A percentile compares a stretch with the other conserved stretches of the same genome.
Evolutionary conservation across 2,888 invertebrate genomes (phyloP).

Genomic region (Cantharis nigra): DNA sequence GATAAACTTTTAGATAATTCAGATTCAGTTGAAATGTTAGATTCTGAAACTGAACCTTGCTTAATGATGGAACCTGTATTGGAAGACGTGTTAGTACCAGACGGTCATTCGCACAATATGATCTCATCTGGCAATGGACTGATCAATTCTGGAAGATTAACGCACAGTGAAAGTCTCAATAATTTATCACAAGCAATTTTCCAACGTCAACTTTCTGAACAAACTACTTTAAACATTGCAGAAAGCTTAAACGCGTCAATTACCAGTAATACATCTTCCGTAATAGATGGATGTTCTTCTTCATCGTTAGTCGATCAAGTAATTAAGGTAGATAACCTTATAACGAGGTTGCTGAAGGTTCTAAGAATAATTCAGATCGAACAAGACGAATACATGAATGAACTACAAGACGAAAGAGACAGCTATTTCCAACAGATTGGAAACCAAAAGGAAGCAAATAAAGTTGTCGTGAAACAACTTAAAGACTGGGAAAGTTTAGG

Average conservation of each 20-base stretch:
- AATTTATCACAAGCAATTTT: conserved; percentile 79
- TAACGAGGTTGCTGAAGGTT: conserved; percentile 74
- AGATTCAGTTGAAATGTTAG: conserved; percentile 77
- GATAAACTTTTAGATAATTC: conserved; percentile 61
- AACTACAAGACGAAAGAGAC: conserved; percentile 68
- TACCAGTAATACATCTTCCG: conserved; percentile 45
- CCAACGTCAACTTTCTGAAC: conserved; percentile 62
- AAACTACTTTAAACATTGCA: conserved; percentile 43
- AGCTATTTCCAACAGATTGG: conserved; percentile 49
- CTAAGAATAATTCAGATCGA: conserved; percentile 74
- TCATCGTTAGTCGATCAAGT: conserved; percentile 72
- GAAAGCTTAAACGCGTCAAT: conserved; percentile 54
- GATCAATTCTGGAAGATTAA: conserved; percentile 50
- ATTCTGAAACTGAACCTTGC: conserved; percentile 83
- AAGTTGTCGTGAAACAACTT: conserved; percentile 54
- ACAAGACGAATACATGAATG: conserved; percentile 68
- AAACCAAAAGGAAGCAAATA: conserved; percentile 53
- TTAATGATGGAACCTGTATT: conserved; percentile 79
- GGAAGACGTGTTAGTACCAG: conserved; percentile 68
- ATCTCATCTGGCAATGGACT: conserved; percentile 66
- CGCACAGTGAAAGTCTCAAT: conserved; percentile 69
- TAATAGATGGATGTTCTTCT: conserved; percentile 61
- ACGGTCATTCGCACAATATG: conserved; percentile 70
- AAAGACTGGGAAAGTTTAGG: conserved; percentile 63
- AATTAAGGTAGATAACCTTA: conserved; percentile 74